phyloP scores from a whole-genome alignment of 1,140 invertebrate genomes.

The Rhizoglyphus robini region DNA sequence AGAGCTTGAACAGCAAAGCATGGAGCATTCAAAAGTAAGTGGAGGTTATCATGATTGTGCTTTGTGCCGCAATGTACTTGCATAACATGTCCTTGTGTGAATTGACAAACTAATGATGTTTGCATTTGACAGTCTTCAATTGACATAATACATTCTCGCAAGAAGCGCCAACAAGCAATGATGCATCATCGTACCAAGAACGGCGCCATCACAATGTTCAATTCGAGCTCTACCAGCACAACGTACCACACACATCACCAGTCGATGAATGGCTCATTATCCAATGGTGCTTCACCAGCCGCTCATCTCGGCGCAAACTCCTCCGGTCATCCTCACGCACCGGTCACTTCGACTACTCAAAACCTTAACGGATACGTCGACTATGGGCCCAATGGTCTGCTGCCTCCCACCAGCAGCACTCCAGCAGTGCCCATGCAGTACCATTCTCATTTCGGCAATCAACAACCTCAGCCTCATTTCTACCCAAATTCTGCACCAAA shows the following conservation, averaged over 20 bases:
- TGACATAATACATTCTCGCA: constrained; percentile 6
- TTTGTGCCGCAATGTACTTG: not conserved
- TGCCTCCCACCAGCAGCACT: not conserved
- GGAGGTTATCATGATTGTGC: not conserved
- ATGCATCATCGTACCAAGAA: not conserved
- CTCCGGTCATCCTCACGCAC: not conserved
- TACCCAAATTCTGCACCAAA: not conserved
- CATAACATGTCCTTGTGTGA: not conserved
- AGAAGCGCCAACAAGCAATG: not conserved
- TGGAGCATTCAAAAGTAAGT: constrained; percentile 17
- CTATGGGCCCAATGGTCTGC: not conserved
- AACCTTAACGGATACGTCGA: not conserved
- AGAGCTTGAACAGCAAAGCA: constrained; percentile 20
- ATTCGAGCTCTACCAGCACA: not conserved
- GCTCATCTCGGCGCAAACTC: not conserved
- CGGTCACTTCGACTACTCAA: not conserved
- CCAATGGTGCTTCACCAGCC: not conserved
- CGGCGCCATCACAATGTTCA: not conserved
- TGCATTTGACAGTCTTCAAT: not conserved
- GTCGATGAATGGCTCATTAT: not conserved
- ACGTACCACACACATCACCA: not conserved
- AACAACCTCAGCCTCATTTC: not conserved
- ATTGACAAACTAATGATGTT: not conserved
- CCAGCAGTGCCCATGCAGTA: not conserved
- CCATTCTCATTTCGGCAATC: not conserved